A percentile compares a stretch with the other conserved stretches of the same genome.
Evolutionary conservation across 2,113 vertebrate species (phyloP).

Genomic region (Brachypodius melanocephalos): DNA sequence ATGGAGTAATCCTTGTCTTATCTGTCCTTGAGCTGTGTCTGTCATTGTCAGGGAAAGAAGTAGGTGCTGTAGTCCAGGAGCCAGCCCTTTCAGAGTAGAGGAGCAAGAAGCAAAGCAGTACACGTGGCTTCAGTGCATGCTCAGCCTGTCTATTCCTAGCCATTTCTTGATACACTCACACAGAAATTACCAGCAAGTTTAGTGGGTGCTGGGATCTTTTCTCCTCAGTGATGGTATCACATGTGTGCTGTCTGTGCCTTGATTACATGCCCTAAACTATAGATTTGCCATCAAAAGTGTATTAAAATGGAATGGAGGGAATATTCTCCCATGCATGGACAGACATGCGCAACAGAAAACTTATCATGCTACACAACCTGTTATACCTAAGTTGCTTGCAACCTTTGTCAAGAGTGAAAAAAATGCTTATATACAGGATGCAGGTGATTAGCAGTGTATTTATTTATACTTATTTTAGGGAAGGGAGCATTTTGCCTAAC

Average conservation of each 20-base stretch:
- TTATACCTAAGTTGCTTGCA: not conserved
- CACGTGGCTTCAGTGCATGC: fast-evolving
- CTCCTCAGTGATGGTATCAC: not conserved
- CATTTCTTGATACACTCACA: not conserved
- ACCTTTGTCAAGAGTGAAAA: not conserved
- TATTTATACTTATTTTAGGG: not conserved
- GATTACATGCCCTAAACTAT: not conserved
- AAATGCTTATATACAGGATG: not conserved
- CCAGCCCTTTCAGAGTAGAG: not conserved
- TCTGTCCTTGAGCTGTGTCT: not conserved
- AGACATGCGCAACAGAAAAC: not conserved
- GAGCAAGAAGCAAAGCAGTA: not conserved
- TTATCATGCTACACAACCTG: not conserved
- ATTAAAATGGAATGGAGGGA: not conserved
- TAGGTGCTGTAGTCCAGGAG: not conserved
- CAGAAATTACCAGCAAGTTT: not conserved
- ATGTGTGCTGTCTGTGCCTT: not conserved
- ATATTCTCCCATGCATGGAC: not conserved
- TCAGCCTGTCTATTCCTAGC: not conserved
- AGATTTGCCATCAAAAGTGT: not conserved
- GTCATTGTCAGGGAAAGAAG: not conserved
- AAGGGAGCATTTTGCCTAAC: not conserved
- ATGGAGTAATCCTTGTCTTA: not conserved
- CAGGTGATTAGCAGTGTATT: not conserved
- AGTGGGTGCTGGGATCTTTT: not conserved